These are phyloP conservation scores for Enchytraeus crypticus DNA, from an alignment of 2,888 invertebrate species.

Conservation along the genomic window DNA sequence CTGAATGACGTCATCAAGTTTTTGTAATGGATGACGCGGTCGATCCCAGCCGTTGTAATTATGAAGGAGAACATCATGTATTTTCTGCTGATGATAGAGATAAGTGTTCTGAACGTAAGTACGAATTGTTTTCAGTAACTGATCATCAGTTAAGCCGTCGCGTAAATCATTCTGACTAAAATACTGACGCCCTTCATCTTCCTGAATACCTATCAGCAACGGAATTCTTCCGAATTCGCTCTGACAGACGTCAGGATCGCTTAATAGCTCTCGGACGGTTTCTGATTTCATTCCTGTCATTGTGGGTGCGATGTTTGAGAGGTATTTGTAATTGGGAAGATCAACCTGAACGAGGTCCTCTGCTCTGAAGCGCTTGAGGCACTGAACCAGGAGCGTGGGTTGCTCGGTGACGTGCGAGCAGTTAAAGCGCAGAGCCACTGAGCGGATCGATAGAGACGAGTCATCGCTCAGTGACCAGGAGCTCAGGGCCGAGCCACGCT, in stretches of 20 bases:
- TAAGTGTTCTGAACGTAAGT: slow-evolving; percentile 81
- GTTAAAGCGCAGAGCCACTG: slow-evolving; percentile 39
- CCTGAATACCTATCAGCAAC: slow-evolving; percentile 40
- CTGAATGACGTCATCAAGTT: slow-evolving; percentile 75
- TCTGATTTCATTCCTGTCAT: slow-evolving; percentile 17
- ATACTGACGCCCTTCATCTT: slow-evolving; percentile 68
- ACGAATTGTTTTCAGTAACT: slow-evolving; percentile 62
- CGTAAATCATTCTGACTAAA: slow-evolving; percentile 72
- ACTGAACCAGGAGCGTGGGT: slow-evolving; percentile 27
- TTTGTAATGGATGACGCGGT: slow-evolving; percentile 63
- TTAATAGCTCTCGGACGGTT: slow-evolving; percentile 13
- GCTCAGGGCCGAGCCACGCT: slow-evolving; percentile 67
- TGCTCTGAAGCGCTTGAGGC: slow-evolving; percentile 59
- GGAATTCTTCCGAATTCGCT: slow-evolving; percentile 33
- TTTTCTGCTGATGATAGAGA: slow-evolving; percentile 86
- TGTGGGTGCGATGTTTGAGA: slow-evolving; percentile 39
- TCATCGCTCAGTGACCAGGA: slow-evolving; percentile 42
- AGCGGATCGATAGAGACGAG: slow-evolving; percentile 36
- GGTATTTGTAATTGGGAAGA: slow-evolving; percentile 36
- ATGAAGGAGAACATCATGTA: slow-evolving; percentile 83
- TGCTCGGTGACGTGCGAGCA: slow-evolving; percentile 28
- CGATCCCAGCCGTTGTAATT: slow-evolving; percentile 83
- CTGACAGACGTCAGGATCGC: background rate
- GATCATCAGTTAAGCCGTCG: slow-evolving; percentile 59
- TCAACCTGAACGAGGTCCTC: slow-evolving; percentile 52